These are phyloP conservation scores for Hyles vespertilio DNA, from an alignment of 1,140 invertebrate species.

Conservation along the genomic window DNA sequence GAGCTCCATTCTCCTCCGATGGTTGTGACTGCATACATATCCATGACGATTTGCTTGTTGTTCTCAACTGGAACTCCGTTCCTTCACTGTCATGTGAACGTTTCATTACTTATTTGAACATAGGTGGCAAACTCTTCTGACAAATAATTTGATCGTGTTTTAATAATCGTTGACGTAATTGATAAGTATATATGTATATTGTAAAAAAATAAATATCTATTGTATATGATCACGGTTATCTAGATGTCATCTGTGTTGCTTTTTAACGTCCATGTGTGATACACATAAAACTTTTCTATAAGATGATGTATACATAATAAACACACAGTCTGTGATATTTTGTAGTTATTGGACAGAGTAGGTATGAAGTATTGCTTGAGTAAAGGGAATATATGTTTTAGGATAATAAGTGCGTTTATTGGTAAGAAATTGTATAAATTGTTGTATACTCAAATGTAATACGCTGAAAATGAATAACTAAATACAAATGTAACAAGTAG, in stretches of 20 bases:
- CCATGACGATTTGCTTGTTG: constrained; percentile 31
- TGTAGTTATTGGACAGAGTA: constrained; percentile 73
- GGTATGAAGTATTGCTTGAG: constrained; percentile 72
- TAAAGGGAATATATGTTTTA: constrained; percentile 70
- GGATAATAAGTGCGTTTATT: constrained; percentile 63
- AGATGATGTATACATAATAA: constrained; percentile 75
- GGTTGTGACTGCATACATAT: constrained; percentile 71
- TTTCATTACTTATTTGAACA: background rate
- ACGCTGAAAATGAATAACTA: constrained; percentile 45
- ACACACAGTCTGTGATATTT: constrained; percentile 75
- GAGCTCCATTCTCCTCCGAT: constrained; percentile 34
- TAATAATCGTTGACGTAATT: constrained; percentile 50
- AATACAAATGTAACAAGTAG: constrained; percentile 58
- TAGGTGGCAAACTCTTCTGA: constrained; percentile 51
- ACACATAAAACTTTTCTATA: constrained; percentile 71
- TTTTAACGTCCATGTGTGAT: constrained; percentile 73
- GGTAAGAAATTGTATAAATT: constrained; percentile 66
- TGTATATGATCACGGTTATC: constrained; percentile 51
- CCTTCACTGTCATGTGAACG: background rate
- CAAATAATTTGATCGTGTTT: constrained; percentile 56
- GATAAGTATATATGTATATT: constrained; percentile 50
- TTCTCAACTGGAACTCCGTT: background rate
- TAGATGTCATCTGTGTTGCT: constrained; percentile 69
- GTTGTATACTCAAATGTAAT: constrained; percentile 60
- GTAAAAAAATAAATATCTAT: constrained; percentile 54